A percentile compares a stretch with the other conserved stretches of the same genome.
Evolutionary conservation across 2,797 vertebrate genomes (phyloP).

Genomic region (Poeciliopsis infans): DNA sequence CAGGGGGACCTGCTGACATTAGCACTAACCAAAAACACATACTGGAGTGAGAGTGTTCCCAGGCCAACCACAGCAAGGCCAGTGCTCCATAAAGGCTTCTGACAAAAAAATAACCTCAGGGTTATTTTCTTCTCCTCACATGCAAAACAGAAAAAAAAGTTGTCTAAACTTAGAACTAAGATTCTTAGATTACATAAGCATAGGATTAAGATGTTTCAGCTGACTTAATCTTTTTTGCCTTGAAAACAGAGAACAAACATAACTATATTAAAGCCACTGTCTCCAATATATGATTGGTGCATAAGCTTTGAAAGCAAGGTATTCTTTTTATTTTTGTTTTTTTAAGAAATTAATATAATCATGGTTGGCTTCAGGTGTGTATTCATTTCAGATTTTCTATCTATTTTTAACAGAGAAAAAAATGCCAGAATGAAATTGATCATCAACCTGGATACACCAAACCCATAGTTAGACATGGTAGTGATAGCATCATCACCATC

Average conservation of each 20-base stretch:
- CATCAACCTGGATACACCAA: not conserved
- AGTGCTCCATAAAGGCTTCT: slow-evolving; percentile 32
- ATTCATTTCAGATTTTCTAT: not conserved
- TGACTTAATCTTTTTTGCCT: not conserved
- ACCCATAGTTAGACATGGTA: too few species aligned
- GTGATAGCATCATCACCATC: too few species aligned
- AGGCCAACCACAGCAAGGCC: slow-evolving; percentile 36
- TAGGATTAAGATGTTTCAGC: not conserved
- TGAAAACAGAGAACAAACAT: slow-evolving; percentile 6
- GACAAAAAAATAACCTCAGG: slow-evolving; percentile 29
- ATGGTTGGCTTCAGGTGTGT: not conserved
- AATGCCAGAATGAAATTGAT: not conserved
- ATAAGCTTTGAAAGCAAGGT: not conserved
- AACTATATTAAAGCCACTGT: not conserved
- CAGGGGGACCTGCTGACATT: slow-evolving; percentile 61
- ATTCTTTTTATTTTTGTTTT: not conserved
- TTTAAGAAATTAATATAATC: not conserved
- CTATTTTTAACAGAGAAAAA: not conserved
- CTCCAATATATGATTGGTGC: slow-evolving; percentile 1
- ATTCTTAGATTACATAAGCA: slow-evolving; percentile 2
- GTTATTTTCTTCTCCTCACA: slow-evolving; percentile 44
- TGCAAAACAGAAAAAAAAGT: slow-evolving; percentile 34
- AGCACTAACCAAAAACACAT: slow-evolving; percentile 67
- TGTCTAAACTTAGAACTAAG: not conserved
- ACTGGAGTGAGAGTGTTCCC: slow-evolving; percentile 38